Conservation (phyloP, 2,888 invertebrate species). For the Meandrusa payeni region DNA sequence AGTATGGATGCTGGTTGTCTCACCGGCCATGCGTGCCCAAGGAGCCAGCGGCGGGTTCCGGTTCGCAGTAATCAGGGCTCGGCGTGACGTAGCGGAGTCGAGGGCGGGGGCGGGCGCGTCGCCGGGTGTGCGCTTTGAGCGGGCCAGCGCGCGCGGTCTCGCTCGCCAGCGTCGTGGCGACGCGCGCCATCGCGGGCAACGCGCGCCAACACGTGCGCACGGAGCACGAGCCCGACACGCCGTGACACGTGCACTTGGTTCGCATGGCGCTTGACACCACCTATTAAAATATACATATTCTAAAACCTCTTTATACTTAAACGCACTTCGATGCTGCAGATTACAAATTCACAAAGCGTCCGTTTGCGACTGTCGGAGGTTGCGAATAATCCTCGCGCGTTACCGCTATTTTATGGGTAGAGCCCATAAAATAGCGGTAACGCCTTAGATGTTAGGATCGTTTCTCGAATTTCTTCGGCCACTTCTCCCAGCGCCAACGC, state of each 20-base stretch:
- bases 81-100: conserved; percentile 88
- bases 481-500: too few species aligned
- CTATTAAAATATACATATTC: conserved; percentile 53
- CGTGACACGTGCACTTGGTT: conserved; percentile 90
- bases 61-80: conserved; percentile 91
- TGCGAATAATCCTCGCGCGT: too few species aligned
- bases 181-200: conserved; percentile 82
- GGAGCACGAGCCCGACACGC: conserved; percentile 91
- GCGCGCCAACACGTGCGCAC: conserved; percentile 91
- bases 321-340: too few species aligned
- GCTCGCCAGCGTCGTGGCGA: conserved; percentile 76
- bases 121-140: conserved; percentile 58
- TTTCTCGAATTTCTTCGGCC: too few species aligned
- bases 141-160: conserved; percentile 66
- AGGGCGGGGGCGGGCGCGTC: conserved; percentile 67
- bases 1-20: too few species aligned
- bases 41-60: conserved; percentile 86
- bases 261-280: conserved; percentile 79
- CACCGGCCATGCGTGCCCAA: conserved; percentile 89
- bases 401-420: too few species aligned
- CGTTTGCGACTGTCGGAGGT: too few species aligned
- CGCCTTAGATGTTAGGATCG: too few species aligned
- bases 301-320: too few species aligned
- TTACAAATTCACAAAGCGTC: too few species aligned
- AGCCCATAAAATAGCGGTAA: too few species aligned